phyloP scores from a whole-genome alignment of 2,113 vertebrate genomes.

The Oxygymnocypris stewartii region DNA sequence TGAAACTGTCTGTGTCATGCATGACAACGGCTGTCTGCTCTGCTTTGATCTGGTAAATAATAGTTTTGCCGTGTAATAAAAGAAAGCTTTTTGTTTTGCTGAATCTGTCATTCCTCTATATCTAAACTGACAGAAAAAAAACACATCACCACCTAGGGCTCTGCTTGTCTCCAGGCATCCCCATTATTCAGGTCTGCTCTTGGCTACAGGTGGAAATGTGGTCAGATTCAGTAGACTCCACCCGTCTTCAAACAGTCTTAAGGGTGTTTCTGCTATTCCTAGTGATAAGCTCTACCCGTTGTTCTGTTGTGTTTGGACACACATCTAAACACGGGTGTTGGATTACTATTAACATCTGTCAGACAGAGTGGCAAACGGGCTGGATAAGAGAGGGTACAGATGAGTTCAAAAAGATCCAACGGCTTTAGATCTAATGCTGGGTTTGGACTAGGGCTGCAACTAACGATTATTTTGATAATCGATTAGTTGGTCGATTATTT shows the following conservation, averaged over 20 bases:
- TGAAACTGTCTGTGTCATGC: not conserved
- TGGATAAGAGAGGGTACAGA: not conserved
- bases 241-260: slow-evolving; percentile 36
- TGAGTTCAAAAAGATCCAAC: not conserved
- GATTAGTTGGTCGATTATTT: too few relatives aligned
- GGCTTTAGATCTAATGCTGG: not conserved
- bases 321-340: slow-evolving; percentile 18
- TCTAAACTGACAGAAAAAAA: not conserved
- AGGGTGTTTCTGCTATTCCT: slow-evolving; percentile 38
- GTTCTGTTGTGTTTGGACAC: not conserved
- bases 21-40: not conserved
- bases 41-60: not conserved
- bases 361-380: not conserved
- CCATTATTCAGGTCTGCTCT: not conserved
- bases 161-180: slow-evolving; percentile 6
- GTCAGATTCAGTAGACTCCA: not conserved
- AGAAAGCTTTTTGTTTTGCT: not conserved
- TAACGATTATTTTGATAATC: too few relatives aligned
- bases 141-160: not conserved
- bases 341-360: slow-evolving; percentile 21
- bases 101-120: not conserved
- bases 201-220: slow-evolving; percentile 8
- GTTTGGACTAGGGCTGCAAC: too few relatives aligned
- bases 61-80: slow-evolving; percentile 7
- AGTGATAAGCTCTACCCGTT: slow-evolving; percentile 8